Conservation (phyloP, 1,140 invertebrate species). For the Pseudomyrmex cubaensis region DNA sequence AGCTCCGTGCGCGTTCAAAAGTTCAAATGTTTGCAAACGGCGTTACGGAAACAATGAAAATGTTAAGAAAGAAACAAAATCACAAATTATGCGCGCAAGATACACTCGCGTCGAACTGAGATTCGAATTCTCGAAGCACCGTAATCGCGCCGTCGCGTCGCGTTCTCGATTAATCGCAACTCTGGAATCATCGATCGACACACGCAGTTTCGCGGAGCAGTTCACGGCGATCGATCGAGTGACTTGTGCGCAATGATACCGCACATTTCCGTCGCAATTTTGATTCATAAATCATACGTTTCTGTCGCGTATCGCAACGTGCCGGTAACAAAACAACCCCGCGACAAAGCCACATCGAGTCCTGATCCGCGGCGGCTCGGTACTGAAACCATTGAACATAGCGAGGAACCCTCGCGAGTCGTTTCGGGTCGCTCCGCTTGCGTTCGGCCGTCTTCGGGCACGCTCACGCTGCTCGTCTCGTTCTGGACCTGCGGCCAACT, state of each 20-base stretch:
- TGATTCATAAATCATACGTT: conserved; percentile 62
- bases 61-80: neutral
- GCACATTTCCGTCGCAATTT: conserved; percentile 27
- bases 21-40: neutral
- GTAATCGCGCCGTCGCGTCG: too few relatives aligned
- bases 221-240: neutral
- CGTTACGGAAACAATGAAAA: neutral
- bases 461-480: conserved; percentile 49
- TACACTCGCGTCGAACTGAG: conserved; percentile 15
- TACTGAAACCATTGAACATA: conserved; percentile 81
- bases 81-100: neutral
- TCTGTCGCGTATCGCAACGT: conserved; percentile 8
- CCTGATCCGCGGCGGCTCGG: conserved; percentile 81
- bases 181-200: conserved; percentile 26
- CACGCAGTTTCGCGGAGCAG: neutral
- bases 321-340: neutral
- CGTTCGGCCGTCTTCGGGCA: conserved; percentile 67
- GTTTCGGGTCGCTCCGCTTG: conserved; percentile 71
- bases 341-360: conserved; percentile 74
- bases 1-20: too few relatives aligned
- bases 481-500: neutral
- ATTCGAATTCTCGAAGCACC: neutral
- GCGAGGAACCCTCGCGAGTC: conserved; percentile 73
- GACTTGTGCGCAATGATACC: too few relatives aligned
- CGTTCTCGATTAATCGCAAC: neutral